A percentile compares a stretch with the other conserved stretches of the same genome.
Conservation (phyloP, 2,888 invertebrate genomes). For the Tigriopus californicus region DNA sequence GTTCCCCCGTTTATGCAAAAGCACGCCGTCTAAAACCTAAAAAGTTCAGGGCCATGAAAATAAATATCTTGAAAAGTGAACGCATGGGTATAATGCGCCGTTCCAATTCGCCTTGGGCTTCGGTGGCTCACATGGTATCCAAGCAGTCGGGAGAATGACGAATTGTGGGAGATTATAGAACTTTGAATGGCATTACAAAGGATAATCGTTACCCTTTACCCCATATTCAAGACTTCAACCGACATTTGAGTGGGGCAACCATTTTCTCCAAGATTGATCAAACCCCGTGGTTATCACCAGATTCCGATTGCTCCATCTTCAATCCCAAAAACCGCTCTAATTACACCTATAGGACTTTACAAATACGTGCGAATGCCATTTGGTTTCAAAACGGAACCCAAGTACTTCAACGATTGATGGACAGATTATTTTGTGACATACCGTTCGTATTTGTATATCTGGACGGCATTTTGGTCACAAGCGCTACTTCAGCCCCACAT, state of each 20-base stretch:
- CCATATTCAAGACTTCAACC: slow-evolving; percentile 24
- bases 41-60: background rate
- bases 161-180: slow-evolving; percentile 27
- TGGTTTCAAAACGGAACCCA: slow-evolving; percentile 25
- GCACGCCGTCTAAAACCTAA: background rate
- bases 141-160: slow-evolving; percentile 21
- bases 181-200: slow-evolving; percentile 24
- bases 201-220: slow-evolving; percentile 20
- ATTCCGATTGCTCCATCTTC: slow-evolving; percentile 23
- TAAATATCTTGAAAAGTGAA: background rate
- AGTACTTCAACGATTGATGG: slow-evolving; percentile 23
- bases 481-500: background rate
- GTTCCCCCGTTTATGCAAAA: background rate
- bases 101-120: slow-evolving; percentile 25
- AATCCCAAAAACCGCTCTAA: slow-evolving; percentile 25
- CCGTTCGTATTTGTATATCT: slow-evolving; percentile 25
- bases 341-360: slow-evolving; percentile 24
- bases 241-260: slow-evolving; percentile 13
- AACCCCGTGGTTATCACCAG: slow-evolving; percentile 25
- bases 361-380: too few species aligned
- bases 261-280: slow-evolving; percentile 22
- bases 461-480: slow-evolving; percentile 23
- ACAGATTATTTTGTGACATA: slow-evolving; percentile 19
- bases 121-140: slow-evolving; percentile 20
- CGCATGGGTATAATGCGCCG: slow-evolving; percentile 17